Conservation (phyloP, 1,140 invertebrate species). For the Drosophila albomicans region DNA sequence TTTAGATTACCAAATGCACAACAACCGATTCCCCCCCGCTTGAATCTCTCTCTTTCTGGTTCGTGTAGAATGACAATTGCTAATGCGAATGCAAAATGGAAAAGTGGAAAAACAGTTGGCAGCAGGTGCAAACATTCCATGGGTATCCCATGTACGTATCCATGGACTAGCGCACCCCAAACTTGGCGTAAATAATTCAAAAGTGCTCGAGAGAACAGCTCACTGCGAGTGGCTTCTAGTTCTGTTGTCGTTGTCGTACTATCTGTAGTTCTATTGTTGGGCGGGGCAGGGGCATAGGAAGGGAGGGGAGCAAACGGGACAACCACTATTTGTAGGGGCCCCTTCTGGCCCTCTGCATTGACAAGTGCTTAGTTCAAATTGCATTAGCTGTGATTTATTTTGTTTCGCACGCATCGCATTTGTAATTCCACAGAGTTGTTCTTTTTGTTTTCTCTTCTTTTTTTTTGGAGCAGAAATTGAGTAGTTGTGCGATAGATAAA, state of each 20-base stretch:
- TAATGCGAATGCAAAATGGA: conserved; percentile 51
- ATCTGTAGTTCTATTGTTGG: neutral
- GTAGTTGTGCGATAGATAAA: conserved; percentile 9
- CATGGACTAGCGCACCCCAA: conserved; percentile 34
- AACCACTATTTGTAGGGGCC: conserved; percentile 6
- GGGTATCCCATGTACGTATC: conserved; percentile 7
- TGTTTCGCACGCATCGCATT: conserved; percentile 37
- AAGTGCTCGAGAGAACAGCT: conserved; percentile 44
- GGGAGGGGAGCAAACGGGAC: neutral
- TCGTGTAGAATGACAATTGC: conserved; percentile 47
- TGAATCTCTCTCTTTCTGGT: neutral
- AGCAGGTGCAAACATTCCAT: conserved; percentile 47
- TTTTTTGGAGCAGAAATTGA: conserved; percentile 21
- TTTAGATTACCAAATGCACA: conserved; percentile 64
- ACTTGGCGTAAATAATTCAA: conserved; percentile 63
- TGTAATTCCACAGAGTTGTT: neutral
- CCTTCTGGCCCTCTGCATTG: conserved; percentile 29
- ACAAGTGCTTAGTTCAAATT: conserved; percentile 61
- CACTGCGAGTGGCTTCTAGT: conserved; percentile 23
- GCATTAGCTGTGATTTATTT: conserved; percentile 64
- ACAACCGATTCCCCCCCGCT: neutral
- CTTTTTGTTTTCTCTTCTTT: neutral
- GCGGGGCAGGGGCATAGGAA: neutral
- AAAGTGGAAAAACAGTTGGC: conserved; percentile 33
- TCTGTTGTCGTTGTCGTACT: neutral